Evolutionary conservation across 1,140 invertebrate genomes (phyloP).

Genomic region (Drosophila fuyamai): DNA sequence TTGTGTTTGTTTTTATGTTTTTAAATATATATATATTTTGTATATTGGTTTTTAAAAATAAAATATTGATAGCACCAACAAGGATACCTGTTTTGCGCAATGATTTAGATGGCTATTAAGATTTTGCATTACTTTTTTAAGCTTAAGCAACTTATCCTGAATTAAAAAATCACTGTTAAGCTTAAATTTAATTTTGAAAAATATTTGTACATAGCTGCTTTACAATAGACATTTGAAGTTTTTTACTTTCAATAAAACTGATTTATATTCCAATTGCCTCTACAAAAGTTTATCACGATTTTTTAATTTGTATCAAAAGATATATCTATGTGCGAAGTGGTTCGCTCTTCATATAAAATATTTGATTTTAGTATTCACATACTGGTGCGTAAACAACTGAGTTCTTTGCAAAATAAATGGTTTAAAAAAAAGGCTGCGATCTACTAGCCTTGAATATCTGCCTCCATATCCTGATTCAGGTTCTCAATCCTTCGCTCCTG

Average conservation of each 20-base stretch:
- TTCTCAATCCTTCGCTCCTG: no score
- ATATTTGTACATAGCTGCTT: no score
- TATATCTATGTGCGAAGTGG: no score
- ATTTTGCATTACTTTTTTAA: neutral
- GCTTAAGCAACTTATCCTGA: no score
- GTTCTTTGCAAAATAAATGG: no score
- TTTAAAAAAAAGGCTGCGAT: neutral
- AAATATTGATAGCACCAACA: conserved; percentile 22
- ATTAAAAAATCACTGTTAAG: no score
- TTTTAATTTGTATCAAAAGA: neutral
- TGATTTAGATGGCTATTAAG: neutral
- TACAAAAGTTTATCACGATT: neutral
- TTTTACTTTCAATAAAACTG: neutral
- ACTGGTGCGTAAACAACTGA: no score
- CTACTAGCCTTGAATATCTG: neutral
- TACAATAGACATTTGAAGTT: no score
- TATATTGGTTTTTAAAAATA: conserved; percentile 53
- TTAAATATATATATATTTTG: conserved; percentile 56
- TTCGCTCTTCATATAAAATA: no score
- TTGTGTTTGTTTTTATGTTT: conserved; percentile 63
- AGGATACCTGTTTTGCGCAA: neutral
- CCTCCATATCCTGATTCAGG: neutral
- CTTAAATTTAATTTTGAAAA: no score
- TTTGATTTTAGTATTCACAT: no score
- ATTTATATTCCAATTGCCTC: neutral